phyloP scores from a whole-genome alignment of 2,113 vertebrate species.

The Aldabrachelys gigantea region DNA sequence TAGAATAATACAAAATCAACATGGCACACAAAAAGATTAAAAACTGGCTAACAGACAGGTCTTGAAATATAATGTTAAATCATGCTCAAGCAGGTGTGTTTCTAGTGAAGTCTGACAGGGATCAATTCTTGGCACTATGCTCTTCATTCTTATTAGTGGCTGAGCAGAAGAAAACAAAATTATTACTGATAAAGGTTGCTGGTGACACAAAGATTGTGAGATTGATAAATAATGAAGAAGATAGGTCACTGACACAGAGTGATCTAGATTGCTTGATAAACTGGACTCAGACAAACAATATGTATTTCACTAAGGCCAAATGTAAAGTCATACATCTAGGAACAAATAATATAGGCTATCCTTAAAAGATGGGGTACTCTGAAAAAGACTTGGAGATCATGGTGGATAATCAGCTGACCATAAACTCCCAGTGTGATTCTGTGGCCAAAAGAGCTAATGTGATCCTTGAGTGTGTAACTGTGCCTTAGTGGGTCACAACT shows the following conservation, averaged over 20 bases:
- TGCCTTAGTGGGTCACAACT: too few relatives aligned
- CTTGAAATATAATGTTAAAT: background rate
- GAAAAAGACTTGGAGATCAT: background rate
- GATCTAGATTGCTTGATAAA: conserved; percentile 41
- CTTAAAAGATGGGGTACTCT: background rate
- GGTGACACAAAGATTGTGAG: background rate
- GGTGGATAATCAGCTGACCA: conserved; percentile 41
- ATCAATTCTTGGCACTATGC: background rate
- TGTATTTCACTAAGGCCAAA: conserved; percentile 12
- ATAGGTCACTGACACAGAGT: background rate
- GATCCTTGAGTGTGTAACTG: background rate
- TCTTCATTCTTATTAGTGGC: background rate
- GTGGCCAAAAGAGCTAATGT: background rate
- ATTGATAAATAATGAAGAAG: background rate
- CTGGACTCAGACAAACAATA: conserved; percentile 48
- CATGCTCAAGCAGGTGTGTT: background rate
- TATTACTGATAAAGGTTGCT: conserved; percentile 14
- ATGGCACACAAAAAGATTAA: conserved; percentile 34
- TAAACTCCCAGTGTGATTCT: conserved; percentile 44
- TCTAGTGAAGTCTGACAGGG: background rate
- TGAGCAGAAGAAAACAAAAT: background rate
- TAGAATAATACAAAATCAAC: background rate
- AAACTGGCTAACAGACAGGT: background rate
- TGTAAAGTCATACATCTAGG: conserved; percentile 13
- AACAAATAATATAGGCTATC: conserved; percentile 28